phyloP scores from a whole-genome alignment of 1,140 invertebrate genomes.

The Drosophila miranda region DNA sequence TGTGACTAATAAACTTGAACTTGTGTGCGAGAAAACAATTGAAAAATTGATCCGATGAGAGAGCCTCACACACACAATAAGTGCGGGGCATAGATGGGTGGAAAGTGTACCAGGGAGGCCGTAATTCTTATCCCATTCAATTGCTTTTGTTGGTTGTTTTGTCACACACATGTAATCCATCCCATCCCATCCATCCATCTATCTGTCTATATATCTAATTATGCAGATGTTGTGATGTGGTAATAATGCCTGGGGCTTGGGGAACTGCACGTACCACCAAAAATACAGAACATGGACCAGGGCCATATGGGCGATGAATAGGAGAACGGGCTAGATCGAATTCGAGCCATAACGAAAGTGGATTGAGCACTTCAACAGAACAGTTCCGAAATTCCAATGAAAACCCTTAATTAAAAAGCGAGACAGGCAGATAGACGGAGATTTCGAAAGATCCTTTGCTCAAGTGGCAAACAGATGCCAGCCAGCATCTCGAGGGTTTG shows the following conservation, averaged over 20 bases:
- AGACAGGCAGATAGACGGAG: conserved; percentile 4
- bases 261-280: conserved; percentile 38
- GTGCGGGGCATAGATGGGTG: background rate
- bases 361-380: conserved; percentile 28
- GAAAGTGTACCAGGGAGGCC: background rate
- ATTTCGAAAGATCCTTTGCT: conserved; percentile 38
- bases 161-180: conserved; percentile 44
- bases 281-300: background rate
- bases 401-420: conserved; percentile 23
- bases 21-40: conserved; percentile 55
- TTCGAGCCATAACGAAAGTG: conserved; percentile 16
- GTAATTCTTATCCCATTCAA: conserved; percentile 3
- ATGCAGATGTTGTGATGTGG: conserved; percentile 24
- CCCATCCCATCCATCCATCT: conserved; percentile 6
- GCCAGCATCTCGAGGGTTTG: background rate
- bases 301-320: conserved; percentile 27
- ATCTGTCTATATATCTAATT: conserved; percentile 10
- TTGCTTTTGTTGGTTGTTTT: conserved; percentile 23
- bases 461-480: conserved; percentile 47
- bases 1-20: conserved; percentile 76
- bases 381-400: conserved; percentile 22
- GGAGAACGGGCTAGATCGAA: conserved; percentile 14
- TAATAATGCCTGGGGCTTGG: conserved; percentile 46
- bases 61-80: conserved; percentile 1
- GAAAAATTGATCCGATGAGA: conserved; percentile 31